phyloP scores from a whole-genome alignment of 1,140 invertebrate species.

The Diachasma alloeum region DNA sequence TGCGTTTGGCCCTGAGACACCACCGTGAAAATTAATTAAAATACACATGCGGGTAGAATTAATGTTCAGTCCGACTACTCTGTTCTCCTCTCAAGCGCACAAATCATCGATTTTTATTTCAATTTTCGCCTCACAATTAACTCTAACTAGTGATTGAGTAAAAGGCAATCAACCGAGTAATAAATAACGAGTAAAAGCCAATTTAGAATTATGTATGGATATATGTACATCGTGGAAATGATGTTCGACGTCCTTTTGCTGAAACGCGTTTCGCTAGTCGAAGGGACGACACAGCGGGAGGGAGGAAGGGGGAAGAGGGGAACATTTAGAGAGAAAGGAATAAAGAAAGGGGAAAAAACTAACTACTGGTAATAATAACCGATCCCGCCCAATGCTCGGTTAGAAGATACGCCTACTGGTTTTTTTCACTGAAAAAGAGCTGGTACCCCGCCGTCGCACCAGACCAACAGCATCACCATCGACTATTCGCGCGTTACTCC shows the following conservation, averaged over 20 bases:
- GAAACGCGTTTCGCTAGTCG: not conserved
- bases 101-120: not conserved
- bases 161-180: not conserved
- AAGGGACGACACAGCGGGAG: not conserved
- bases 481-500: too few relatives aligned
- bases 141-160: not conserved
- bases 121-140: not conserved
- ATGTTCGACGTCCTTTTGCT: not conserved
- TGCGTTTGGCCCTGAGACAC: not conserved
- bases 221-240: not conserved
- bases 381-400: constrained; percentile 13
- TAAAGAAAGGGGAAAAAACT: not conserved
- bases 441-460: not conserved
- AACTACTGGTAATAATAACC: constrained; percentile 24
- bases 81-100: not conserved
- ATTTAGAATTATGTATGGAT: not conserved
- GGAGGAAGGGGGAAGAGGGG: too few relatives aligned
- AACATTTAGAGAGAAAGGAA: not conserved
- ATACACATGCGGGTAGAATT: not conserved
- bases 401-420: constrained; percentile 22
- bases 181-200: not conserved
- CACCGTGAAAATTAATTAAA: not conserved
- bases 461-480: not conserved
- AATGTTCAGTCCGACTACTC: not conserved
- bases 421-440: not conserved